phyloP scores from a whole-genome alignment of 1,140 invertebrate species.

The Pinna nobilis region DNA sequence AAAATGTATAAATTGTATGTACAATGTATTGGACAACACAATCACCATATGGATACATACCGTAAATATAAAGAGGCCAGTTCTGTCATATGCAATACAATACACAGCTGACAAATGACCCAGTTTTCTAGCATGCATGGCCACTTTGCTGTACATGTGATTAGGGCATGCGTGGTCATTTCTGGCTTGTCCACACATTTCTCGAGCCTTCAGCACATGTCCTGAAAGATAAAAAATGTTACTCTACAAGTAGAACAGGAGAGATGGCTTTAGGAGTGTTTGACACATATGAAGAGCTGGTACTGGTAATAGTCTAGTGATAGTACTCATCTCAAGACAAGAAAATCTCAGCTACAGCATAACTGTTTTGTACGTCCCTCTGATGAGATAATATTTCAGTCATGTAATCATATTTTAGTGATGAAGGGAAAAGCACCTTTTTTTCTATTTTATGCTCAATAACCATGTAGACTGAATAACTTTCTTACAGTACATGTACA shows the following conservation, averaged over 20 bases:
- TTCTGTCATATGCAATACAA: constrained; percentile 95
- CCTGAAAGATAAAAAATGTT: constrained; percentile 75
- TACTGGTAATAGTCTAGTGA: no score
- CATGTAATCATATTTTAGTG: no score
- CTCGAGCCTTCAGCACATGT: constrained; percentile 81
- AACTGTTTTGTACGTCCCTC: not conserved
- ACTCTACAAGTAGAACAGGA: not conserved
- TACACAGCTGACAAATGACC: constrained; percentile 98
- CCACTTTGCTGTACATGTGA: constrained; percentile 83
- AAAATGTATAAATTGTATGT: not conserved
- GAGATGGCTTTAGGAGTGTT: no score
- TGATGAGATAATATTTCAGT: no score
- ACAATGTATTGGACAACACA: not conserved
- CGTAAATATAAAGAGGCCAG: constrained; percentile 94
- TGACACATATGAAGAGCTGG: no score
- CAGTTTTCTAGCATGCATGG: constrained; percentile 87
- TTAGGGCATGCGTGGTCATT: constrained; percentile 81
- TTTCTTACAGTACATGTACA: no score
- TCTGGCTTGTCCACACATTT: constrained; percentile 81
- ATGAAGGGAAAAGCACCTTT: no score
- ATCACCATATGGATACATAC: constrained; percentile 75
- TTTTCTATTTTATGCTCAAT: no score
- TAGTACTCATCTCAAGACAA: no score
- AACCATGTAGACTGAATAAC: no score
- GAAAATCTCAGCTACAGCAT: no score